Base-by-base conservation (phyloP, 2,888 invertebrate genomes). In the Chymomyza amoena region DNA sequence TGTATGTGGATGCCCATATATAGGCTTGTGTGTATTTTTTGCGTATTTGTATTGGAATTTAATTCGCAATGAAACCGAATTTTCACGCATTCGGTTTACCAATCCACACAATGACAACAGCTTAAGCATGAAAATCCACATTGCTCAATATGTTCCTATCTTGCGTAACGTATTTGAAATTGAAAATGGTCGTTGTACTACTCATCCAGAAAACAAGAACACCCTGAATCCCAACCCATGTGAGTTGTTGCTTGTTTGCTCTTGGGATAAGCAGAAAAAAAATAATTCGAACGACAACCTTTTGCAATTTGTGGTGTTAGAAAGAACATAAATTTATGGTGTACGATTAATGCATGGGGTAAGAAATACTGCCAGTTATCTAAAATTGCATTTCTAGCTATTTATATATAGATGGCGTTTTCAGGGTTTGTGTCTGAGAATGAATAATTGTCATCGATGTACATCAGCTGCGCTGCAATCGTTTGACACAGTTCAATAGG, bases 11-110 rank as follows among this genome's bases (percentile, higher is more conserved):
- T 59, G 28, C 62, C 52, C 66, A 39, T 62, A n/a, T 32, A 36
- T 60, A 25, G 25, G 4, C 25, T 25, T 25, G n/a, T 32, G 59
- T 18, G 13, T 39, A 16, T 71, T 52, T 57, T 66, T 60, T 68
- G 72, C 57, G 67, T 57, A 70, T 70, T 51, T 59, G 66, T 65
- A 74, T 76, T 69, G 75, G 79, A 86, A 83, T 84, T 86, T 86
- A 86, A 84, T 86, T 81, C 77, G 79, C 76, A 72, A 73, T 84
- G 77, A 77, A 76, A 72, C 66, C 72, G 75, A 80, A 84, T 76
- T 80, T 86, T 80, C 69, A 76, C 80, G 73, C 80, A 79, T 73
- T 76, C 76, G 69, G 13, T 13, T 45, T 45, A 13, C 39, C 39
- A 80, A 52, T 54, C 59, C 45, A 45, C 56, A 32, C 62, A 32